A percentile compares a stretch with the other conserved stretches of the same genome.
Evolutionary conservation across 2,888 invertebrate genomes (phyloP).

Genomic region (Parnassius mnemosyne): DNA sequence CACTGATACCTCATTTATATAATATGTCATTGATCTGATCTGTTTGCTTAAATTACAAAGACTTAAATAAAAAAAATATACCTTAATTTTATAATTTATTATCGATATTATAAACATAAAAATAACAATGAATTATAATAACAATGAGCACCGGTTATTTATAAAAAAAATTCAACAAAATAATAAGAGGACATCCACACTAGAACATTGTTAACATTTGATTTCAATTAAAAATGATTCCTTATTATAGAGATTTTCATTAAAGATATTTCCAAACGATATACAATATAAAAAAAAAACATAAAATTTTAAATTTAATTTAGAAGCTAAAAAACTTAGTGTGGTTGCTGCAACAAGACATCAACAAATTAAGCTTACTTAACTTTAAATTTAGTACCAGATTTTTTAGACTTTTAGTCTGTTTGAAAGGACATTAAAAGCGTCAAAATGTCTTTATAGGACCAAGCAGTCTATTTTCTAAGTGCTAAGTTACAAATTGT

Average conservation of each 20-base stretch:
- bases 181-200: constrained; percentile 8
- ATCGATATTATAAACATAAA: constrained; percentile 20
- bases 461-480: not conserved
- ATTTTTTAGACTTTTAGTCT: no score
- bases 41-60: not conserved
- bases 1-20: no score
- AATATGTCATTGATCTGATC: no score
- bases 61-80: not conserved
- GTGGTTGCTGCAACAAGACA: not conserved
- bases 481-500: no score
- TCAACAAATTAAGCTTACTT: no score
- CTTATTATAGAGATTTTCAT: no score
- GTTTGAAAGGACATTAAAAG: no score
- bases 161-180: constrained; percentile 1
- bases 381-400: no score
- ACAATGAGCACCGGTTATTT: constrained; percentile 21
- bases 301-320: no score
- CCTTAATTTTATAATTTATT: constrained; percentile 9
- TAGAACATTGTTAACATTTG: not conserved
- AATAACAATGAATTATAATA: constrained; percentile 22
- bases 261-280: no score
- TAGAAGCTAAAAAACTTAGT: not conserved
- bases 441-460: constrained; percentile 6
- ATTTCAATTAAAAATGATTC: not conserved
- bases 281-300: not conserved